Evolutionary conservation across 2,113 vertebrate species (phyloP).

Genomic region (Corynorhinus townsendii): DNA sequence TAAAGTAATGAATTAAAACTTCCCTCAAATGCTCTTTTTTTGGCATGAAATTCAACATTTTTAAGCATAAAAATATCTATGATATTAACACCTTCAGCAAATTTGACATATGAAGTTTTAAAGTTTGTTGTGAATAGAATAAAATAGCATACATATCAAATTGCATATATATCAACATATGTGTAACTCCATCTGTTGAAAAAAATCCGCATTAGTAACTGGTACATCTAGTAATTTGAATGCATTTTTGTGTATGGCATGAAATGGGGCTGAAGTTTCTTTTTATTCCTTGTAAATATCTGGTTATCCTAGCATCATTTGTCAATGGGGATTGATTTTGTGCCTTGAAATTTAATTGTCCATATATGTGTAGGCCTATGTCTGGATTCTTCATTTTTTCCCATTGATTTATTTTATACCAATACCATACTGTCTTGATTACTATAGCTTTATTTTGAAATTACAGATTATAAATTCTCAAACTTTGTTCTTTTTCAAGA

Average conservation of each 20-base stretch:
- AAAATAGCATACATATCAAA: no score
- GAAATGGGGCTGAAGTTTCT: neutral
- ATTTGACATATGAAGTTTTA: no score
- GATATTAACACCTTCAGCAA: no score
- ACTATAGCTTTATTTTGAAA: neutral
- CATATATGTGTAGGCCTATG: rapidly evolving
- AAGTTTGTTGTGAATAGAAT: no score
- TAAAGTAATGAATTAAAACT: no score
- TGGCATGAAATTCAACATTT: no score
- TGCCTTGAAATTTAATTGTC: neutral
- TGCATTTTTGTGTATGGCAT: neutral
- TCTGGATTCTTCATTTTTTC: neutral
- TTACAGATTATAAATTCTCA: neutral
- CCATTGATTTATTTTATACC: neutral
- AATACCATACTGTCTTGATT: neutral
- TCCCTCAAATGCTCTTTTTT: no score
- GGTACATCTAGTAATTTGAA: neutral
- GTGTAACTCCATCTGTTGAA: no score
- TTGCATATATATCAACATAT: no score
- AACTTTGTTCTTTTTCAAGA: neutral
- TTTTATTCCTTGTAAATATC: neutral
- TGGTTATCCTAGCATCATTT: neutral
- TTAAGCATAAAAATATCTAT: no score
- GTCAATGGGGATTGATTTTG: neutral
- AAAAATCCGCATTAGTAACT: no score